Base-by-base conservation (phyloP, 2,888 invertebrate species). In the Oscheius onirici region DNA sequence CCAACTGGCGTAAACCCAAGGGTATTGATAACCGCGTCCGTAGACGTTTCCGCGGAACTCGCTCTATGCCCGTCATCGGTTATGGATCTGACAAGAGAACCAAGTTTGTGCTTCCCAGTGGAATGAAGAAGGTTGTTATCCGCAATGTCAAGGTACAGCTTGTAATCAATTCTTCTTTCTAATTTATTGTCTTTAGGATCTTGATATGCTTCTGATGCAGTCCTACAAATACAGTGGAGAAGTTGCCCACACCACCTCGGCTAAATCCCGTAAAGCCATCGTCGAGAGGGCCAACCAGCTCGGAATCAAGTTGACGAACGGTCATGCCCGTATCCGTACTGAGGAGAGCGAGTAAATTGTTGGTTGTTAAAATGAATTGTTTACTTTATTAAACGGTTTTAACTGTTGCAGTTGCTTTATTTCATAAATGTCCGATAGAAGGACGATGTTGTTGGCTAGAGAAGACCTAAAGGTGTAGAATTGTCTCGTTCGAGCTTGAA, bases 21-120 rank as follows among this genome's bases (percentile, higher is more conserved):
- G 99, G 99, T 95, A 99, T 99, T 90, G 99, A 99, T 91, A 99
- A 99, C 92, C 92, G 97, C 90, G 97, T 99, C 60, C 93, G 99
- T 84, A 93, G 99, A 89, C 92, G 97, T 85, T 99, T 99, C 91
- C 99, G 99, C 93, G 99, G 99, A 40, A 97, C 97, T 89, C 95
- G 93, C 88, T 91, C 94, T 91, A 99, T 99, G 99, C 99, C 99
- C 80, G 96, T 93, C 89, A 96, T 99, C 89, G 99, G 99, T 92
- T 99, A 97, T 89, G 97, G 99, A 83, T 95, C 95, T 85, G 93
- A 93, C 89, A 93, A 93, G 88, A 93, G 93, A 88, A 96, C 96
- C 73, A 93, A 93, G 88, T 97, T 97, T 89, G 94, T 99, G 93
- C 92, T 97, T 41, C 97, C 97, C 57, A 96, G 94, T 89, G 97